Conservation (phyloP, 1,140 invertebrate genomes). For the Laodelphax striatellus region DNA sequence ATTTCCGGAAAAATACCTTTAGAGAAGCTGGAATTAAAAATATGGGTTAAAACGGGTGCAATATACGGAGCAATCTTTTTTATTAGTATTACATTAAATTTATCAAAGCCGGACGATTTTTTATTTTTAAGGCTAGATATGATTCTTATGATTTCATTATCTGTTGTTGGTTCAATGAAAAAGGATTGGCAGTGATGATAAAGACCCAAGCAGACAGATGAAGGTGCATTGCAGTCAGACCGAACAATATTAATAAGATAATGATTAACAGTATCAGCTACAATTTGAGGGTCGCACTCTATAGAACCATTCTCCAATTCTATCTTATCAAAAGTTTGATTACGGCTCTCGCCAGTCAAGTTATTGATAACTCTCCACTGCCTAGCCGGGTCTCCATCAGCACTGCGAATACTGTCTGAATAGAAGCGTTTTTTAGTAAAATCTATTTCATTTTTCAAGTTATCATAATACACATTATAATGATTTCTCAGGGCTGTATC, state of each 20-base stretch:
- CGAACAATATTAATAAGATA: background rate
- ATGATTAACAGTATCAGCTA: background rate
- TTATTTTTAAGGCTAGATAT: constrained; percentile 5
- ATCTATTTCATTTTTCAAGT: constrained; percentile 3
- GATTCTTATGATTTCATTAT: background rate
- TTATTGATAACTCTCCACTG: constrained; percentile 8
- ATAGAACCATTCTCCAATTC: constrained; percentile 4
- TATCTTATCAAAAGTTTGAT: background rate
- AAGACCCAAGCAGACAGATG: background rate
- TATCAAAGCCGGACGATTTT: background rate
- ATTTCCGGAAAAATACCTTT: background rate
- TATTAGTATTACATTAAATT: background rate
- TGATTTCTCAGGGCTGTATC: background rate
- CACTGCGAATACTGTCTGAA: background rate
- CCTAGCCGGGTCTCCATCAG: background rate
- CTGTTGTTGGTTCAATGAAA: constrained; percentile 4
- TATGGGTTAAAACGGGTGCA: background rate
- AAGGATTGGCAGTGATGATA: background rate
- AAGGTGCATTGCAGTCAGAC: background rate
- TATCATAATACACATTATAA: background rate
- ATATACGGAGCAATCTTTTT: background rate
- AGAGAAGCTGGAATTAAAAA: background rate
- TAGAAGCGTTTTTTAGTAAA: background rate
- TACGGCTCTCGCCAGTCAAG: background rate
- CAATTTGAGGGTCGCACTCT: background rate